Conservation (phyloP, 1,140 invertebrate genomes). For the Yoshiicerus persimilis region DNA sequence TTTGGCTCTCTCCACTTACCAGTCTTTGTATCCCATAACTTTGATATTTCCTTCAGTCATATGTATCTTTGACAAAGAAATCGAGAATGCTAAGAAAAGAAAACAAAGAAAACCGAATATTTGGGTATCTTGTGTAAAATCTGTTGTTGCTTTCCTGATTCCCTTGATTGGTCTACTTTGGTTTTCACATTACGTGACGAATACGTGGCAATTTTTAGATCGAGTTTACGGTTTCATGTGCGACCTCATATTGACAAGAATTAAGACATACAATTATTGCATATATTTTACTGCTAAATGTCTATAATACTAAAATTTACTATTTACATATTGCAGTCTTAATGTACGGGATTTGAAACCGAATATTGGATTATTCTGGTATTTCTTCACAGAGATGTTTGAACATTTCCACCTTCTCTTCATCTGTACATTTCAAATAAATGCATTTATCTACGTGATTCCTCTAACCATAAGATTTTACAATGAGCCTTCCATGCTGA, state of each 20-base stretch:
- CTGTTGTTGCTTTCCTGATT: constrained; percentile 48
- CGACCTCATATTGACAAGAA: constrained; percentile 57
- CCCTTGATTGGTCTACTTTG: constrained; percentile 52
- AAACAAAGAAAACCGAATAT: constrained; percentile 38
- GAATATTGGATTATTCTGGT: constrained; percentile 98
- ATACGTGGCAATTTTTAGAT: constrained; percentile 72
- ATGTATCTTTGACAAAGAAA: constrained; percentile 55
- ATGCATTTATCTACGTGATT: constrained; percentile 87
- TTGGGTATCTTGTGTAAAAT: constrained; percentile 44
- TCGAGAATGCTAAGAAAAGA: constrained; percentile 43
- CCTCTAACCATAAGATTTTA: constrained; percentile 83
- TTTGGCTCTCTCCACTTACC: constrained; percentile 75
- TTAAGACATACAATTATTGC: too few species aligned
- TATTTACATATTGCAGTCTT: constrained; percentile 62
- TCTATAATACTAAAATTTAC: constrained; percentile 25
- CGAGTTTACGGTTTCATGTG: constrained; percentile 84
- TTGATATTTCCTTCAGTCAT: constrained; percentile 77
- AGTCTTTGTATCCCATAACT: constrained; percentile 82
- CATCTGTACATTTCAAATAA: constrained; percentile 95
- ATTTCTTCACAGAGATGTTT: constrained; percentile 99
- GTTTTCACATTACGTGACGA: constrained; percentile 56
- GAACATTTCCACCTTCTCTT: constrained; percentile 96
- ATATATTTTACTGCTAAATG: background rate
- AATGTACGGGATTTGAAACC: constrained; percentile 90
- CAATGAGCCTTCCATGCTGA: constrained; percentile 81